Base-by-base conservation (phyloP, 1,140 invertebrate species). In the Nephila pilipes region DNA sequence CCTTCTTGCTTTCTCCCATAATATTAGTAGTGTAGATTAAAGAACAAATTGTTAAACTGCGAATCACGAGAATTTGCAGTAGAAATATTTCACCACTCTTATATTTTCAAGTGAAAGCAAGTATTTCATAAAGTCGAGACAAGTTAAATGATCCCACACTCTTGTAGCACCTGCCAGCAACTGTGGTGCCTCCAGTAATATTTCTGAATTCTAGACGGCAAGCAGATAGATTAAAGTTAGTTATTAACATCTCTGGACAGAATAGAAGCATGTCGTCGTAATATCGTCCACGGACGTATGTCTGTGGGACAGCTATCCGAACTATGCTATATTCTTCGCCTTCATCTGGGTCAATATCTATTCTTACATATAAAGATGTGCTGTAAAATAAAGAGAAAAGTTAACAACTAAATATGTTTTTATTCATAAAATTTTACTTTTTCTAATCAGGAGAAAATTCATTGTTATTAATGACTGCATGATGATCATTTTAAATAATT, bases 241-340 rank as follows among this genome's bases (percentile, higher is more conserved):
- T 46, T 20, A 0, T 18, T 22, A 2, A 93, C 83, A 12, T 38
- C 83, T 22, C 63, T 87, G 0, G 60, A 16, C 2, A 93, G 65
- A 6, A 83, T 1, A 93, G n/a, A 1, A 16, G 91, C 91, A 93
- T 87, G 54, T 93, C 91, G n/a, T 87, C 69, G 18, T 93, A 93
- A 65, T 38, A 93, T 16, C 16, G 46, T 0, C 79, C 36, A 0
- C 29, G 22, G 6, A 8, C 18, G 54, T 89, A 93, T 8, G 65
- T 65, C 8, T 65, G 16, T 6, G 65, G 92, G 3, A 83, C 36
- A 6, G n/a, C 25, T 16, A 93, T 55, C 1, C 25, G 57, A 4
- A 1, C n/a, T 22, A 93, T 38, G 36, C 22, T 20, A 22, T 93
- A 93, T 12, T 1, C 6, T 29, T 65, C 36, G 2, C 55, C 87